phyloP scores from a whole-genome alignment of 2,113 vertebrate species.

The Pseudonaja textilis region DNA sequence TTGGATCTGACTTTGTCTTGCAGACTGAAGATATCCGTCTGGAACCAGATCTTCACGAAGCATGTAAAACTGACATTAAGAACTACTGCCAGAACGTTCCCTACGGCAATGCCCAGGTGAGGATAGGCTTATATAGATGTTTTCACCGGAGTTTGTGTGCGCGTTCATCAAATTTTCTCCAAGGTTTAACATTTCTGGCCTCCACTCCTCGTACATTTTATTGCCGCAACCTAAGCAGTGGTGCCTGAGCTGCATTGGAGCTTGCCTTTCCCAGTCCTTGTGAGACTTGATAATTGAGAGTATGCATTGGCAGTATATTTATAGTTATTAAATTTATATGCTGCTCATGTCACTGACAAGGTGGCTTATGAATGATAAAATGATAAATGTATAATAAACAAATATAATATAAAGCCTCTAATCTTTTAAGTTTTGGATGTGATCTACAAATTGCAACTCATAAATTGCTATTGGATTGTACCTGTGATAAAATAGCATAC shows the following conservation, averaged over 20 bases:
- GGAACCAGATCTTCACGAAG: conserved; percentile 91
- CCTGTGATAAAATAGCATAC: not conserved
- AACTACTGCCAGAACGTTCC: conserved; percentile 84
- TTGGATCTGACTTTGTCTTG: conserved; percentile 22
- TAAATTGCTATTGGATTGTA: not conserved
- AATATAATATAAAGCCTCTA: not conserved
- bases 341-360: not conserved
- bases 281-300: not conserved
- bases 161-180: not conserved
- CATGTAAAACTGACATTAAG: conserved; percentile 89
- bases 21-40: conserved; percentile 95
- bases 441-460: not conserved
- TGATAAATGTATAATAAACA: not conserved
- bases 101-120: conserved; percentile 94
- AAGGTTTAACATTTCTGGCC: not conserved
- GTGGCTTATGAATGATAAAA: not conserved
- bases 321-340: not conserved
- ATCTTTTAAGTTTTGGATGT: not conserved
- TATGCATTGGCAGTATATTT: not conserved
- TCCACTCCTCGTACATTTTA: not conserved
- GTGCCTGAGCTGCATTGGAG: not conserved
- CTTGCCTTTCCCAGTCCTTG: not conserved
- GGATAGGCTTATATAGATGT: conserved; percentile 17
- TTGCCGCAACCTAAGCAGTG: not conserved
- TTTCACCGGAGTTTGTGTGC: not conserved